Base-by-base conservation (phyloP, 2,113 vertebrate species). In the Sylvilagus bachmani region DNA sequence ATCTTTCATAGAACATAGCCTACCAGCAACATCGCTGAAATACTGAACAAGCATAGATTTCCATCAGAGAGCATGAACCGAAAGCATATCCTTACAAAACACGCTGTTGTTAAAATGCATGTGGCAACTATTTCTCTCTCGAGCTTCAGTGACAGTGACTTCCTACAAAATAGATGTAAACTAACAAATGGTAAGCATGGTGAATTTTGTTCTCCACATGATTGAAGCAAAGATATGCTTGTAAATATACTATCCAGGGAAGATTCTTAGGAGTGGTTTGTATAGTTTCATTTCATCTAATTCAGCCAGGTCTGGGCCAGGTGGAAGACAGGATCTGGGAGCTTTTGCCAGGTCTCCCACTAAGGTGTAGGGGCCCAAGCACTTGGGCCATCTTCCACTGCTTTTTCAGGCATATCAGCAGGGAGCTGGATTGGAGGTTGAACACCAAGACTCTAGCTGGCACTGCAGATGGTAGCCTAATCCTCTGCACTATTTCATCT, bases 111-210 rank as follows among this genome's bases (percentile, higher is more conserved):
- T 90, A 78, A 86, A 94, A 69, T 3, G 0, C 36, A 61, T 10
- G 17, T 33, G 67, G n/a, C 29, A 67, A 27, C 31, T 9, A 22
- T 7, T 16, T 74, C 92, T 93, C 90, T 69, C 90, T 69, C 10
- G 71, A 61, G 77, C 85, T 29, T 53, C 38, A 44, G 51, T 25
- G 11, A 51, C 1, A 16, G 53, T 80, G 66, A 33, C 22, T 89
- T 87, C 62, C 80, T 86, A 81, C 61, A 55, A 55, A 90, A 81
- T 61, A 69, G 79, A 93, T 87, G 89, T n/a, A 86, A 21, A 53
- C 1, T 58, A 51, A 70, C 1, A 55, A 74, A 58, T 10, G 80
- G 38, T 53, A 87, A 75, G 25, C 21, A 58, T 10, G 58, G 10
- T 61, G 27, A 82, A 58, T 71, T 96, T 33, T 90, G 10, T 31